Conservation (phyloP, 2,113 vertebrate species). For the Paedocypris sp. region DNA sequence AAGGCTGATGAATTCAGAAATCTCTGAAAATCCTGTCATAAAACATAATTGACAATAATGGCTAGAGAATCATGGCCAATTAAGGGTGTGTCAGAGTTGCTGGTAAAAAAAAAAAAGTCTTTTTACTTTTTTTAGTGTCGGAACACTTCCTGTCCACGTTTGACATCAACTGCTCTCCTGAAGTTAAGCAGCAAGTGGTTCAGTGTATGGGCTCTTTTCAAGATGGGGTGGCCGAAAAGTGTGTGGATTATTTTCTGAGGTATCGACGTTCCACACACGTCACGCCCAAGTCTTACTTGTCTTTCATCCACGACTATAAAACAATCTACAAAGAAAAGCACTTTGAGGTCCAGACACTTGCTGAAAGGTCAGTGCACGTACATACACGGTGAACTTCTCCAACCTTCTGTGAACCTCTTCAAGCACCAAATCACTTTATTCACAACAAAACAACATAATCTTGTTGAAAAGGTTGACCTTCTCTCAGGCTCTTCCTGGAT, state of each 20-base stretch:
- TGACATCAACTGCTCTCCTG: conserved; percentile 71
- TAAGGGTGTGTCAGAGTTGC: too few relatives aligned
- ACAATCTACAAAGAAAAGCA: conserved; percentile 79
- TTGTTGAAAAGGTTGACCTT: too few relatives aligned
- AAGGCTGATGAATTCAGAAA: too few relatives aligned
- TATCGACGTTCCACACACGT: conserved; percentile 83
- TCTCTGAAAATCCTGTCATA: too few relatives aligned
- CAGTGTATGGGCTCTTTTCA: conserved; percentile 95
- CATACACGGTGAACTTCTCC: too few relatives aligned
- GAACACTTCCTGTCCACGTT: conserved; percentile 83
- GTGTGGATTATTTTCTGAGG: conserved; percentile 87
- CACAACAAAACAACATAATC: too few relatives aligned
- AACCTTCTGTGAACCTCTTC: too few relatives aligned
- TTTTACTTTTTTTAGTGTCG: conserved; percentile 65
- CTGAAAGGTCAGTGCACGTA: conserved; percentile 64
- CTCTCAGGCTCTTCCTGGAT: too few relatives aligned
- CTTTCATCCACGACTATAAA: conserved; percentile 92
- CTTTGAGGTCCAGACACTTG: conserved; percentile 72
- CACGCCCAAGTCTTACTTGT: conserved; percentile 91
- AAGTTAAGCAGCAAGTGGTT: conserved; percentile 77
- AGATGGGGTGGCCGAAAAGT: conserved; percentile 88
- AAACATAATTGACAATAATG: too few relatives aligned
- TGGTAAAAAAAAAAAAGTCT: not conserved
- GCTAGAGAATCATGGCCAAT: not conserved
- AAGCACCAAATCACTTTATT: too few relatives aligned